Evolutionary conservation across 2,888 invertebrate species (phyloP), one percentile per base, ranked within the genome.

Genomic region (Scaptomyza parva): DNA sequence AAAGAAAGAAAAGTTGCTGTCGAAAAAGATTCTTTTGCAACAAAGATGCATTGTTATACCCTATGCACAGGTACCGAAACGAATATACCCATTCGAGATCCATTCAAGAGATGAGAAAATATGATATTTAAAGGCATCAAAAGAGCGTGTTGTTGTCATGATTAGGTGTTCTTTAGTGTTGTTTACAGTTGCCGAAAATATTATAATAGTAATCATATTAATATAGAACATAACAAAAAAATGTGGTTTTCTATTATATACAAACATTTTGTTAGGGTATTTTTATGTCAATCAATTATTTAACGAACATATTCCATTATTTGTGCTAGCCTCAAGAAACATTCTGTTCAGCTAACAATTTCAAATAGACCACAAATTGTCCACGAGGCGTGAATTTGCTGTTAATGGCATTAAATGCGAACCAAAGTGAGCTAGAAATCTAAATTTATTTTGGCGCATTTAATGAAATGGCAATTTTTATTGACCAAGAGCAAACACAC

Each of bases 341-440:
- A 35, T 9, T 18, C 55, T 37, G 52, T 41, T 53, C 37, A 28
- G 54, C 11, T 45, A 8, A 3, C n/a, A 20, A 30, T 45, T 67
- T 74, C 37, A 53, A 53, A 61, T 71, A 47, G 14, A 33, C 33
- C 14, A 22, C 53, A 51, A 59, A 37, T 69, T 72, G 81, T 74
- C 59, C 69, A 57, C 65, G 74, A 57, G 41, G 40, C 82, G 62
- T 68, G 64, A 82, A 69, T 62, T 61, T 65, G 83, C 71, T 71
- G 79, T 67, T 82, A 85, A 87, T 70, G 66, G 82, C 70, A 62
- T 70, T 66, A 61, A 86, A 80, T 44, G 62, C 37, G 59, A 57
- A 54, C 64, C 57, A 60, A 64, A 61, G 30, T 47, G 61, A 33
- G 43, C 12, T n/a, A 52, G 44, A 40, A 22, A 41, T 18, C 41